phyloP scores from a whole-genome alignment of 2,888 invertebrate species.

The Archaeoteleia sp. region DNA sequence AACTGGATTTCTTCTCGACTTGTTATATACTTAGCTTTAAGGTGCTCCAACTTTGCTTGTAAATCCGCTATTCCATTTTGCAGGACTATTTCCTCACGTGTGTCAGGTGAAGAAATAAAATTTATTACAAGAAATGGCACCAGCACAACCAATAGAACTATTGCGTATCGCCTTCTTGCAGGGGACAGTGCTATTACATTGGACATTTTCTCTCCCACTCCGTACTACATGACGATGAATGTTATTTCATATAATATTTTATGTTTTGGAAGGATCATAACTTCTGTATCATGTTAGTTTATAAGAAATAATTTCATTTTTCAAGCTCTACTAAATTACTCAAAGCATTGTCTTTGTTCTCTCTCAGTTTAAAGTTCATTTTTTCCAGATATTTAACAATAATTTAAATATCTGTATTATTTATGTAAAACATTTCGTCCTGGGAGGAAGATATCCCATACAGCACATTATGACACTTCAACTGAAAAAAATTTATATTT shows the following conservation, averaged over 20 bases:
- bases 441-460: no score
- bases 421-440: no score
- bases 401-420: no score
- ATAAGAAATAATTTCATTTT: not conserved
- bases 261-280: not conserved
- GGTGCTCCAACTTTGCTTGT: slow-evolving; percentile 85
- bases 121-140: slow-evolving; percentile 69
- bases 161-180: slow-evolving; percentile 65
- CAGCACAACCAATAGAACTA: slow-evolving; percentile 64
- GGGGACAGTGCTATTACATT: slow-evolving; percentile 66
- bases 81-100: slow-evolving; percentile 64
- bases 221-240: slow-evolving; percentile 49
- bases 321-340: no score
- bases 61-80: slow-evolving; percentile 81
- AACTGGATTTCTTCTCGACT: slow-evolving; percentile 85
- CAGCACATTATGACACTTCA: no score
- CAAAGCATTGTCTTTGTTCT: no score
- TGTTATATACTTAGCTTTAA: slow-evolving; percentile 86
- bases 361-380: no score
- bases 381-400: no score
- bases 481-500: no score
- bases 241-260: not conserved
- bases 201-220: slow-evolving; percentile 61
- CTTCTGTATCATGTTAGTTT: not conserved
- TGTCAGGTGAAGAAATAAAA: slow-evolving; percentile 65